phyloP scores from a whole-genome alignment of 2,797 vertebrate genomes.

The Mormyrops attenuatus region DNA sequence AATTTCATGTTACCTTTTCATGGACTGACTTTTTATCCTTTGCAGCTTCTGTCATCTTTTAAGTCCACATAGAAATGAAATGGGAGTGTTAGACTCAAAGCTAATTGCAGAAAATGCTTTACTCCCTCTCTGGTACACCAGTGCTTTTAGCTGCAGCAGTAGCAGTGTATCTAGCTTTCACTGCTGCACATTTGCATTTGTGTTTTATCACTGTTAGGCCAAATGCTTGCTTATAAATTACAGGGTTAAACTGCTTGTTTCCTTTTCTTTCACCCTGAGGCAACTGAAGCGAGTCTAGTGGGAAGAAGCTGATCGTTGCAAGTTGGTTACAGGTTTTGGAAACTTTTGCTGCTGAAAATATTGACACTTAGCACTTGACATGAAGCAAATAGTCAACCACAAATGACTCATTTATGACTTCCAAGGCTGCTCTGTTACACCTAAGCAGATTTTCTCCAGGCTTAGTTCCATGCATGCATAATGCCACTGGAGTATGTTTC shows the following conservation, averaged over 20 bases:
- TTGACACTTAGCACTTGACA: not conserved
- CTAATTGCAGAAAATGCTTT: not conserved
- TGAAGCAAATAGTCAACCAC: not conserved
- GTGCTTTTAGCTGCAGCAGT: not conserved
- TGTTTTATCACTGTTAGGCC: not conserved
- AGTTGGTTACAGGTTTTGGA: not conserved
- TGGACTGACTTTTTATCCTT: too few species aligned
- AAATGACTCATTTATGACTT: slow-evolving; percentile 10
- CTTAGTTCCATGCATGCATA: not conserved
- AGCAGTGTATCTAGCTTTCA: not conserved
- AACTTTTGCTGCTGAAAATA: slow-evolving; percentile 3
- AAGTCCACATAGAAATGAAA: not conserved
- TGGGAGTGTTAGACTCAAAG: not conserved
- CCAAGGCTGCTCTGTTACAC: not conserved
- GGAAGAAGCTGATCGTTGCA: not conserved
- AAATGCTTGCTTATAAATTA: not conserved
- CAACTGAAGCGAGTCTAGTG: not conserved
- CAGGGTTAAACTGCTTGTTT: not conserved
- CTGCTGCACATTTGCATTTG: not conserved
- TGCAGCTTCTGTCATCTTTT: not conserved
- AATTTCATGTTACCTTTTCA: not conserved
- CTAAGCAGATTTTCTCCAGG: slow-evolving; percentile 1
- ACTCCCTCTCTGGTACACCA: not conserved
- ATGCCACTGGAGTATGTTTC: not conserved
- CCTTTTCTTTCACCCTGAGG: not conserved